A percentile compares a stretch with the other conserved stretches of the same genome.
Conservation (phyloP, 2,888 invertebrate genomes). For the Trilocha varians region DNA sequence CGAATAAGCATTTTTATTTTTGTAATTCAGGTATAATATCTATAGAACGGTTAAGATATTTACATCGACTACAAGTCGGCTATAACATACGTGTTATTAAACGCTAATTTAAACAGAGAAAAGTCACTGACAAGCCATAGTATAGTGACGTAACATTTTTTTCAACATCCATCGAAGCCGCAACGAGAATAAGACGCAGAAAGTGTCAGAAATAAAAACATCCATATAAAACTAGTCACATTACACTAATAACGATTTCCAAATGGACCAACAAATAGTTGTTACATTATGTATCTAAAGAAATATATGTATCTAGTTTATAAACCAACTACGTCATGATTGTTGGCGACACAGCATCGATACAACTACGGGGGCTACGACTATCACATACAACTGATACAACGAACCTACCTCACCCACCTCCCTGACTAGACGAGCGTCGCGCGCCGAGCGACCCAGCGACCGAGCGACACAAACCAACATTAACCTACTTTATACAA, state of each 20-base stretch:
- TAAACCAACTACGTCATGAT: constrained; percentile 42
- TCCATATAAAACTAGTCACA: constrained; percentile 38
- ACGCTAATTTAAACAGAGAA: constrained; percentile 35
- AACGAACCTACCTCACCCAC: constrained; percentile 31
- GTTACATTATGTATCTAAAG: constrained; percentile 7
- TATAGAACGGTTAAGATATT: constrained; percentile 46
- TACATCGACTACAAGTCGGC: constrained; percentile 53
- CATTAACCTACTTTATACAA: constrained; percentile 70
- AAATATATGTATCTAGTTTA: constrained; percentile 12
- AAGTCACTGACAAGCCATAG: constrained; percentile 60
- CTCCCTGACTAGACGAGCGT: constrained; percentile 60
- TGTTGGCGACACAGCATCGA: constrained; percentile 40
- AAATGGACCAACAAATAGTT: constrained; percentile 43
- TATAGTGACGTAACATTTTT: constrained; percentile 43
- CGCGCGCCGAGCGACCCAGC: constrained; percentile 31
- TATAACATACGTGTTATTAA: constrained; percentile 47
- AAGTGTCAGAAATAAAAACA: constrained; percentile 34
- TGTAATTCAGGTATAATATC: constrained; percentile 34
- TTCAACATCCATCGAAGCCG: constrained; percentile 58
- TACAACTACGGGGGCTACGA: constrained; percentile 34
- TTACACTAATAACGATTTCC: constrained; percentile 58
- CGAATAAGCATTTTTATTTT: constrained; percentile 31
- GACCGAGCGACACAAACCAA: constrained; percentile 18
- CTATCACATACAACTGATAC: constrained; percentile 51
- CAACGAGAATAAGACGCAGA: constrained; percentile 46